These are phyloP conservation scores for Ochlodes sylvanus DNA, from an alignment of 2,888 invertebrate species.

Conservation along the genomic window DNA sequence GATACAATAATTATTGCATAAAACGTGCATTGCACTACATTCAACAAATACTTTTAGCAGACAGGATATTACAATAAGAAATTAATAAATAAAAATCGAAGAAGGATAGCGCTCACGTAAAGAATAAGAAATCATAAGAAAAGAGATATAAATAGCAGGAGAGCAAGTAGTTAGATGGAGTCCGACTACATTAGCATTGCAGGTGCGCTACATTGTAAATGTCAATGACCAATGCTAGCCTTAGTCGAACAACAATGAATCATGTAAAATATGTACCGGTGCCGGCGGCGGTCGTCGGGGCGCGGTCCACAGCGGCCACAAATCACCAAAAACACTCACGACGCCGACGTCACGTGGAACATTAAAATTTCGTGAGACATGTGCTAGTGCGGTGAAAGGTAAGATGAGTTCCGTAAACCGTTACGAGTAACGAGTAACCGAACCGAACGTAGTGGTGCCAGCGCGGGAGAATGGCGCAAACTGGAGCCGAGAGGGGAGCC, in stretches of 20 bases:
- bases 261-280: conserved; percentile 67
- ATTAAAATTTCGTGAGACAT: conserved; percentile 65
- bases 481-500: conserved; percentile 68
- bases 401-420: conserved; percentile 76
- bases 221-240: conserved; percentile 59
- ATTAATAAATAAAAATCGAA: not conserved
- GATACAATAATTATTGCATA: conserved; percentile 8
- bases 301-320: conserved; percentile 68
- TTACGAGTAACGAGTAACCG: conserved; percentile 73
- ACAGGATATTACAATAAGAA: too few relatives aligned
- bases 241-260: conserved; percentile 64
- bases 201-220: conserved; percentile 54
- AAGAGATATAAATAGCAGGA: conserved; percentile 10
- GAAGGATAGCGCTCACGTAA: not conserved
- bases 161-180: conserved; percentile 15
- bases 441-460: conserved; percentile 73
- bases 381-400: conserved; percentile 79
- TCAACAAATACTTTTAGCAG: not conserved
- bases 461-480: conserved; percentile 81
- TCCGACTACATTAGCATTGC: conserved; percentile 37
- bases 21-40: conserved; percentile 4
- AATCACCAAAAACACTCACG: conserved; percentile 81
- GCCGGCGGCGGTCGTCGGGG: conserved; percentile 53
- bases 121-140: conserved; percentile 16
- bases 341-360: conserved; percentile 71